Base-by-base conservation (phyloP, 1,140 invertebrate genomes). In the Bradysia coprophila region DNA sequence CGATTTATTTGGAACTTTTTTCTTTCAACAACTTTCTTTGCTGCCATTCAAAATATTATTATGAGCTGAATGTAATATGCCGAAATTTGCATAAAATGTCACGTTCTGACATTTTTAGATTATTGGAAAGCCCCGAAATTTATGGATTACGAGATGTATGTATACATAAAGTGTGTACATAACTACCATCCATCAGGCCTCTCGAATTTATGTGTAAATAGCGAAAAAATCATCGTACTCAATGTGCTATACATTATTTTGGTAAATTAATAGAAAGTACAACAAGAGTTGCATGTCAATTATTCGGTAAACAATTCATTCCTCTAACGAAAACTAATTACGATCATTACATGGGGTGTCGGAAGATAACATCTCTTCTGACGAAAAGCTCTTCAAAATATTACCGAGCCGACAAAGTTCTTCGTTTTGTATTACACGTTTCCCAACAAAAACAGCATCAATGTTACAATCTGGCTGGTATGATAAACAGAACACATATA, bases 31-130 rank as follows among this genome's bases (percentile, higher is more conserved):
- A 28, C 24, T 28, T 28, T 28, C 13, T 28, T 28, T 28, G 6
- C 24, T 28, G 24, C 13, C 24, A 28, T 28, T 28, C 13, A 28
- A 28, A 28, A 8, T 28, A 28, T 6, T 8, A 28, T 28, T 6
- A 8, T 28, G 6, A 13, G 24, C 13, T 8, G 6, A 13, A 6
- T 28, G 24, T 28, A 28, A 28, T 8, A 28, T 28, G 24, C 13
- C 24, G 36, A n/a, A 18, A 38, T 38, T 38, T 19, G n/a, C 36
- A 38, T 38, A 38, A n/a, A 38, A 38, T 38, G 36, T 38, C 36
- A 38, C 36, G 36, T 38, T 38, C 21, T 38, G 36, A 38, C 36
- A 38, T 38, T 34, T 34, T 34, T 15, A 15, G 18, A n/a, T n/a
- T n/a, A n/a, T n/a, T n/a, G n/a, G n/a, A n/a, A n/a, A n/a, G n/a